Evolutionary conservation across 64 coral and sea anemone species (phyloP).

Genomic region (Pocillopora verrucosa): DNA sequence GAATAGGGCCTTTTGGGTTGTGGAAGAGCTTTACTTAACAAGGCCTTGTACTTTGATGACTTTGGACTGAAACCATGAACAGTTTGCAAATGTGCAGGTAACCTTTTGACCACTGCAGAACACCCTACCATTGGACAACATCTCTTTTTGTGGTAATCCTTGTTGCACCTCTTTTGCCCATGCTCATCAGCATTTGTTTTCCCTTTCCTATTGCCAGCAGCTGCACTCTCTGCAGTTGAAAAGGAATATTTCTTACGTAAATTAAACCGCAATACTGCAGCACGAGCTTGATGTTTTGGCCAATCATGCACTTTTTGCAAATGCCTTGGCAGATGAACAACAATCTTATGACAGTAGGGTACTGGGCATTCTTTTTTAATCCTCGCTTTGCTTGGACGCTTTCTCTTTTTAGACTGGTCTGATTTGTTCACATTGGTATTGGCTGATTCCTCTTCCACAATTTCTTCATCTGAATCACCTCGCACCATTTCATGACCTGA

Average conservation of each 20-base stretch:
- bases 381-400: constrained; percentile 25
- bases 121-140: constrained; percentile 18
- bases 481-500: constrained; percentile 5
- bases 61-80: constrained; percentile 36
- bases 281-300: constrained; percentile 23
- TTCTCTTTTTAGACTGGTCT: constrained; percentile 37
- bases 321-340: constrained; percentile 32
- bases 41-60: constrained; percentile 3
- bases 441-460: constrained; percentile 23
- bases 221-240: constrained; percentile 34
- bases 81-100: constrained; percentile 53
- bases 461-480: constrained; percentile 35
- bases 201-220: constrained; percentile 8
- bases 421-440: constrained; percentile 19
- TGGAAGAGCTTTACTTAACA: constrained; percentile 33
- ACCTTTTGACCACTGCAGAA: constrained; percentile 33
- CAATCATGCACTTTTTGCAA: constrained; percentile 20
- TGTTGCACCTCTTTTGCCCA: background rate
- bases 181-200: constrained; percentile 21
- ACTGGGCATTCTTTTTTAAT: constrained; percentile 28
- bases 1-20: background rate
- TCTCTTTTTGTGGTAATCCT: constrained; percentile 39
- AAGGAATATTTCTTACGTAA: constrained; percentile 29
- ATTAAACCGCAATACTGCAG: constrained; percentile 12
- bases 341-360: constrained; percentile 21